Percentiles rank a stretch among this genome's conserved stretches.
Conservation (phyloP, 2,888 invertebrate genomes). For the Phasia obesa region DNA sequence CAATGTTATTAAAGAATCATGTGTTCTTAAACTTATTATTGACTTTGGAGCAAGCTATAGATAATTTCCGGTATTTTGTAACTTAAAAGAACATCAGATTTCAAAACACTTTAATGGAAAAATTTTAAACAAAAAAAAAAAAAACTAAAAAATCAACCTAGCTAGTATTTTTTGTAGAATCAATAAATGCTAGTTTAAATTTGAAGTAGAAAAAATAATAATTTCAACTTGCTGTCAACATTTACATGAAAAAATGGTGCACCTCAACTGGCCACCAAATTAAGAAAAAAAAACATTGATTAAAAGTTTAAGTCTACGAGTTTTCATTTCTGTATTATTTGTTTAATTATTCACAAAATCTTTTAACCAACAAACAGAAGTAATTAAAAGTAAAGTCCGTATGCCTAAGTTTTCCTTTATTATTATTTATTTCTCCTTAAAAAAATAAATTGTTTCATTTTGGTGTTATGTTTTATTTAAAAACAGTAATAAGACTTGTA, state of each 20-base stretch:
- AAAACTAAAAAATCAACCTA: not conserved
- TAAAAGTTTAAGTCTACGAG: not conserved
- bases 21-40: too few species aligned
- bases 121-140: slow-evolving; percentile 45
- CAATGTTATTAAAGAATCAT: too few species aligned
- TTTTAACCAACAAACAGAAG: not conserved
- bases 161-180: slow-evolving; percentile 12
- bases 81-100: not conserved
- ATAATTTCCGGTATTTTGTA: too few species aligned
- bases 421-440: not conserved
- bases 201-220: slow-evolving; percentile 27
- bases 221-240: too few species aligned
- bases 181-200: slow-evolving; percentile 3
- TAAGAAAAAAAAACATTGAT: too few species aligned
- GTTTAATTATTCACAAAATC: slow-evolving; percentile 4
- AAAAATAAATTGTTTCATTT: slow-evolving; percentile 9
- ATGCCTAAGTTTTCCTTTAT: not conserved
- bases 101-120: slow-evolving; percentile 16
- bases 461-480: too few species aligned
- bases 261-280: not conserved
- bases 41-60: too few species aligned
- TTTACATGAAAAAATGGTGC: not conserved
- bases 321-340: slow-evolving; percentile 9
- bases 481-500: slow-evolving; percentile 50
- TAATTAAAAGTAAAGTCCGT: too few species aligned